Evolutionary conservation across 2,888 invertebrate genomes (phyloP).

Genomic region (Lissocephala sabroskyi): DNA sequence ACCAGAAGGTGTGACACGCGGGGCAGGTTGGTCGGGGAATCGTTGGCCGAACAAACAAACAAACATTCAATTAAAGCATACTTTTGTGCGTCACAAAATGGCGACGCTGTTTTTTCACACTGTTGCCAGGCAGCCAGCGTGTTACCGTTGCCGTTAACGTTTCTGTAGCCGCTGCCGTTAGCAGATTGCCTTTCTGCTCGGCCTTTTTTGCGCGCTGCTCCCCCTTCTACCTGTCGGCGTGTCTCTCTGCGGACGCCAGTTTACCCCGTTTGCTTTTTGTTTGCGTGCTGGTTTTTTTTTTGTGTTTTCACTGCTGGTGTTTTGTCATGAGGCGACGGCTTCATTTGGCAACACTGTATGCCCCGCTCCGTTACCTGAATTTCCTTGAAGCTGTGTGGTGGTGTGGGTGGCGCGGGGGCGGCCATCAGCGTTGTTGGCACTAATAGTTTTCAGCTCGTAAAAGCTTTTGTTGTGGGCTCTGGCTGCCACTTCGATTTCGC

Average conservation of each 20-base stretch:
- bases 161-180: constrained; percentile 5
- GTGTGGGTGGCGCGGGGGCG: constrained; percentile 4
- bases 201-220: neutral
- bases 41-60: neutral
- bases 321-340: constrained; percentile 29
- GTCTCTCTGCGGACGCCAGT: neutral
- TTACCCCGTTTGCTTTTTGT: constrained; percentile 1
- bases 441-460: constrained; percentile 61
- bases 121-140: constrained; percentile 26
- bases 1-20: neutral
- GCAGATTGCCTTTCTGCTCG: neutral
- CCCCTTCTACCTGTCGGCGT: too few species aligned
- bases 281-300: constrained; percentile 2
- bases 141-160: constrained; percentile 20
- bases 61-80: constrained; percentile 61
- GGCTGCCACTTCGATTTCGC: constrained; percentile 20
- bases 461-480: constrained; percentile 43
- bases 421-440: constrained; percentile 35
- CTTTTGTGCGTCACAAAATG: constrained; percentile 53
- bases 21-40: neutral
- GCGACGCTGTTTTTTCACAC: constrained; percentile 45
- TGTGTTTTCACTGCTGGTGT: constrained; percentile 3
- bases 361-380: constrained; percentile 1
- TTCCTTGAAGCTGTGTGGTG: neutral
- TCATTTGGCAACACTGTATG: constrained; percentile 29